Percentiles rank a stretch among this genome's conserved stretches.
phyloP scores from a whole-genome alignment of 92 coral and sea anemone species.

The Phenganax marumi region DNA sequence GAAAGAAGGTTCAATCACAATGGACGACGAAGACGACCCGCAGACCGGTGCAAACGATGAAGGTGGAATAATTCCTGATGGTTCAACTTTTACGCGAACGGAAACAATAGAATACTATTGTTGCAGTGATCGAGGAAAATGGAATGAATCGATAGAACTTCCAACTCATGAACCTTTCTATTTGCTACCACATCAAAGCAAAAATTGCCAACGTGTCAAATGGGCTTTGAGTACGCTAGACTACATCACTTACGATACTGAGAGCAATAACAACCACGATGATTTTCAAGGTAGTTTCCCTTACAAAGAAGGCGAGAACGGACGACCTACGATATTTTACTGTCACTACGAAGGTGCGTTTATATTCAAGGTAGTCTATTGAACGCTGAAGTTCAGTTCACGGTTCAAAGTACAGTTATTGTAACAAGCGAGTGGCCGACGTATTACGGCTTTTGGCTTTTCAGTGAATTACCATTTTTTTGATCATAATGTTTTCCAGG shows the following conservation, averaged over 20 bases:
- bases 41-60: not conserved
- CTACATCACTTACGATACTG: constrained; percentile 3
- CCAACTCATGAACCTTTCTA: constrained; percentile 16
- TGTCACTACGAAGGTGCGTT: constrained; percentile 11
- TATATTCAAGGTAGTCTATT: not conserved
- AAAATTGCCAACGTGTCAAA: constrained; percentile 31
- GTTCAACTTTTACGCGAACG: not conserved
- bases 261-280: not conserved
- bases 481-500: not conserved
- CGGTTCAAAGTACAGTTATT: not conserved
- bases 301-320: not conserved
- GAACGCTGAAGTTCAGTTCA: no score
- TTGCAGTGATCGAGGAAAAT: constrained; percentile 14
- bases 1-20: constrained; percentile 11
- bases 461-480: not conserved
- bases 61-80: constrained; percentile 22
- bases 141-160: constrained; percentile 26
- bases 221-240: constrained; percentile 29
- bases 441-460: no score
- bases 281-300: not conserved
- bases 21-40: constrained; percentile 23
- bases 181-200: constrained; percentile 6
- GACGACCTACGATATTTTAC: constrained; percentile 12
- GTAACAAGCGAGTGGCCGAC: not conserved
- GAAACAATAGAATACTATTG: constrained; percentile 19